Evolutionary conservation across 35 echinoderm and acorn worm genomes (phyloP), one percentile per base, ranked within the genome.

Genomic region (Lytechinus variegatus): DNA sequence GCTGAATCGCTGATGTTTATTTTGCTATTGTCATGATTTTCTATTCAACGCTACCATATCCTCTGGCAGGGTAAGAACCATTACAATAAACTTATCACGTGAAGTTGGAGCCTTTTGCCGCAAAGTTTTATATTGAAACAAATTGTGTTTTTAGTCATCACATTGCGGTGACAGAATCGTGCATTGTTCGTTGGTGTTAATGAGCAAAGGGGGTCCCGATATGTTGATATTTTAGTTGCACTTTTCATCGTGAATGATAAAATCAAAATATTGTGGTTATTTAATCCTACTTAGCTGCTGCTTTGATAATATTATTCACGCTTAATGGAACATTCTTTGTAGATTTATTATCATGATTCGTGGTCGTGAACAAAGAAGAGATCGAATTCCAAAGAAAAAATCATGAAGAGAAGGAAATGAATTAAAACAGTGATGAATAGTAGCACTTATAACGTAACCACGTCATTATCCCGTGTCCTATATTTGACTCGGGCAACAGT

Each of bases 231-330:
- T 79, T 24, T 79, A 24, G 66, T 21, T 24, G 66, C 21, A 79
- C 19, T 79, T 79, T 79, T 79, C 19, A 79, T n/a, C 66, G 12
- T 79, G 66, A 79, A 79, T 79, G 66, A 79, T 79, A 79, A 79
- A 79, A 79, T 79, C 66, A 79, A 79, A 79, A 79, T 79, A 79
- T 79, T 79, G 16, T 79, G 19, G 66, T 24, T 79, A 8, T 24
- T 24, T 27, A 79, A 79, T 79, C 66, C 66, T 79, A 79, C n/a
- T 79, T 24, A 79, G 66, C 19, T 24, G 66, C 66, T 24, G 66
- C 14, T 79, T 79, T 79, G n/a, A 79, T 79, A 79, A 79, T 79
- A 79, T 79, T 79, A 79, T 79, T 79, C 66, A 79, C 66, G n/a
- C 14, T 79, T 79, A 79, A 79, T 5, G 14, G 5, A 79, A 79